phyloP scores from a whole-genome alignment of 2,888 invertebrate genomes.

The Aspidiotus rigidus region DNA sequence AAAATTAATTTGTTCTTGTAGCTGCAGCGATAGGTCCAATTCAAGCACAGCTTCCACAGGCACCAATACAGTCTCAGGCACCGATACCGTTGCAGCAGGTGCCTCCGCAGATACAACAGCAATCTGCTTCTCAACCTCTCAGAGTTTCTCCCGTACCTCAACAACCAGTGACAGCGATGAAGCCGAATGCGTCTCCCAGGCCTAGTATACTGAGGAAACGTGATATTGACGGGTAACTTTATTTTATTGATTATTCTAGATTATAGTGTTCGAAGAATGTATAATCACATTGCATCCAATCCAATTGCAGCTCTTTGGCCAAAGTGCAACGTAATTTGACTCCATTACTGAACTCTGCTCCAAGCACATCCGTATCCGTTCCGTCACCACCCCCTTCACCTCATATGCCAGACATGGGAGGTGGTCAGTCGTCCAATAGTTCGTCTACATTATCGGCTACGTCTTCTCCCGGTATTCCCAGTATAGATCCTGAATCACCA shows the following conservation, averaged over 20 bases:
- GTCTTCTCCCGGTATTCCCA: slow-evolving; percentile 63
- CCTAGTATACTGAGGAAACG: slow-evolving; percentile 81
- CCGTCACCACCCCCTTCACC: slow-evolving; percentile 39
- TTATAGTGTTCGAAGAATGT: background rate
- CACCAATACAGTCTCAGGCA: background rate
- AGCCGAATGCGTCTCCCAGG: slow-evolving; percentile 55
- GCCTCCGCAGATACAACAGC: background rate
- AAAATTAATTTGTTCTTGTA: background rate
- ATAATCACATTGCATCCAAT: background rate
- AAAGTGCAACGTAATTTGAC: slow-evolving; percentile 57
- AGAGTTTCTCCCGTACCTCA: slow-evolving; percentile 17
- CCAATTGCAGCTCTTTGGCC: slow-evolving; percentile 48
- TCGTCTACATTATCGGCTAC: slow-evolving; percentile 82
- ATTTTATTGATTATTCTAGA: background rate
- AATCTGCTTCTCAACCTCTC: background rate
- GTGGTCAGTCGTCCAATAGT: slow-evolving; percentile 48
- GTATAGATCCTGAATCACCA: slow-evolving; percentile 36
- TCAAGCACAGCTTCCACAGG: slow-evolving; percentile 8
- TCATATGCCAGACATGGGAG: slow-evolving; percentile 37
- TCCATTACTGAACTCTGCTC: slow-evolving; percentile 43
- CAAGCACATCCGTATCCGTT: slow-evolving; percentile 37
- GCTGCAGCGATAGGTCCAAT: background rate
- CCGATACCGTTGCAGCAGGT: background rate
- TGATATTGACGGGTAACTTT: slow-evolving; percentile 64
- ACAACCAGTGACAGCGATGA: slow-evolving; percentile 16